Conservation (phyloP, 2,888 invertebrate species). For the Chalcis sispes region DNA sequence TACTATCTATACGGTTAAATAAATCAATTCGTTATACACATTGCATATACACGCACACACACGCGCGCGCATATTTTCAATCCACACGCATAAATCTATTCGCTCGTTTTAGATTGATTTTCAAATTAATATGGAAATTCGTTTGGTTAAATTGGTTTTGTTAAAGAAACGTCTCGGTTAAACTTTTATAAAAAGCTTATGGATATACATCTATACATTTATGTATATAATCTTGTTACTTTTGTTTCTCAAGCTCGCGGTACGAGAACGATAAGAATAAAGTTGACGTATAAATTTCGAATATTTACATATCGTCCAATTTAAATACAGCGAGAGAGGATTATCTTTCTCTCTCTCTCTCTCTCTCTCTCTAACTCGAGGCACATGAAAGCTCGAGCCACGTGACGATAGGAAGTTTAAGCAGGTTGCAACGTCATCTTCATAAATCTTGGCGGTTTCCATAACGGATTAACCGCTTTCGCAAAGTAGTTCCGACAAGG, state of each 20-base stretch:
- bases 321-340: conserved; percentile 51
- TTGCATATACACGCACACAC: too few species aligned
- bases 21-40: too few species aligned
- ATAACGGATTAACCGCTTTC: conserved; percentile 50
- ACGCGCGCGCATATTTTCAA: background rate
- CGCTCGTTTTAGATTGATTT: background rate
- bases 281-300: conserved; percentile 49
- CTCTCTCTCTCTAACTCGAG: too few species aligned
- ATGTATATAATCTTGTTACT: background rate
- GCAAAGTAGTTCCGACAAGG: conserved; percentile 44
- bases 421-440: conserved; percentile 49
- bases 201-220: background rate
- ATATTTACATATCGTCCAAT: conserved; percentile 56
- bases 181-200: conserved; percentile 16
- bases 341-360: too few species aligned
- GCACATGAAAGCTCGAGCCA: too few species aligned
- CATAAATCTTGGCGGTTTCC: conserved; percentile 54
- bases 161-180: background rate
- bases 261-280: conserved; percentile 30
- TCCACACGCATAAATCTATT: conserved; percentile 1
- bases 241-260: too few species aligned
- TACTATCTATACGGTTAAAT: too few species aligned
- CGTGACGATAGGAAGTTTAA: conserved; percentile 49
- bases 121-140: conserved; percentile 10
- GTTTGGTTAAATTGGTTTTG: background rate